Conservation (phyloP, 1,140 invertebrate genomes). For the Heterodera schachtii region DNA sequence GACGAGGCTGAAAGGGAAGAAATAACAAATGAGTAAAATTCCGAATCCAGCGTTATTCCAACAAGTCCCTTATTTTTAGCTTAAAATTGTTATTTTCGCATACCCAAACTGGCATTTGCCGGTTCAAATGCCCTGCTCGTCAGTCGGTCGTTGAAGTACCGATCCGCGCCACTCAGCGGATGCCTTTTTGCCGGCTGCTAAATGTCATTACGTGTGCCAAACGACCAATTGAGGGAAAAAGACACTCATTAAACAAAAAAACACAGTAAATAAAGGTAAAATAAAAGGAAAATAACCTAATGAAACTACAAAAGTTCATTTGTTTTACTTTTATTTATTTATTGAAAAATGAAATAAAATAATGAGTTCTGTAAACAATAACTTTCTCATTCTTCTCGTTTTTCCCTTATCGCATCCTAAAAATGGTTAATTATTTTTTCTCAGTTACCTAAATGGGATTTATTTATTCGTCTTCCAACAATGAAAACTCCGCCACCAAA, state of each 20-base stretch:
- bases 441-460: background rate
- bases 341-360: background rate
- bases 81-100: too few relatives aligned
- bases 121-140: background rate
- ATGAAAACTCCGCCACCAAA: slow-evolving; percentile 89
- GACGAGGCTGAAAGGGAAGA: background rate
- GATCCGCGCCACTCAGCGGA: background rate
- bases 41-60: background rate
- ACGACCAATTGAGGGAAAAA: too few relatives aligned
- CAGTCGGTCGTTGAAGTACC: background rate
- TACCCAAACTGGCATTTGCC: background rate
- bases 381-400: slow-evolving; percentile 26
- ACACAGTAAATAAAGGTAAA: background rate
- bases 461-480: slow-evolving; percentile 87
- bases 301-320: background rate
- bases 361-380: too few relatives aligned
- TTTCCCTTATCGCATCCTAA: slow-evolving; percentile 26
- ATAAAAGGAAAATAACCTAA: background rate
- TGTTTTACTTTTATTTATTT: background rate
- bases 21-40: too few relatives aligned
- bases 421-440: background rate
- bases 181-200: background rate
- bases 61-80: too few relatives aligned
- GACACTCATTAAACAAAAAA: background rate
- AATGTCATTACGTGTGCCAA: background rate